These are phyloP conservation scores for Premnoplex brunnescens DNA, from an alignment of 2,797 vertebrate genomes.

Conservation along the genomic window DNA sequence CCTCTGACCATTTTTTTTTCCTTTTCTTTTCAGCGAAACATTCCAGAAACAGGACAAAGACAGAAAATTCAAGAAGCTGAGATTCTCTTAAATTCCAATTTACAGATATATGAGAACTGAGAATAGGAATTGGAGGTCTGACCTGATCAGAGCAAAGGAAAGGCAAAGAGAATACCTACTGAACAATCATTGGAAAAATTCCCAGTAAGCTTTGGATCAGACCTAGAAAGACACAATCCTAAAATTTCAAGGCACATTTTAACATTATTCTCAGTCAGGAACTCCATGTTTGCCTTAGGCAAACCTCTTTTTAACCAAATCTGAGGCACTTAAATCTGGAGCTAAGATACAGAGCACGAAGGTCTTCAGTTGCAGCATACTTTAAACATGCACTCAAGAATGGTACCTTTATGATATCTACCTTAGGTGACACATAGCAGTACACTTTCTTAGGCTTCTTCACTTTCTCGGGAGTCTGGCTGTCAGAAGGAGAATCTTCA, in stretches of 20 bases:
- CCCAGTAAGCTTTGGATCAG: neutral
- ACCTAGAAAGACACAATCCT: neutral
- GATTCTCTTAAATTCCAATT: neutral
- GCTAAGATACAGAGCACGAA: neutral
- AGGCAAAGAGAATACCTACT: neutral
- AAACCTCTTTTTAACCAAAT: neutral
- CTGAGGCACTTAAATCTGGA: neutral
- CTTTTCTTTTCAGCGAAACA: neutral
- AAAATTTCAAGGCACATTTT: neutral
- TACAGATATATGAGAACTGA: neutral
- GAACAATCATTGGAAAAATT: neutral
- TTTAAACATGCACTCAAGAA: neutral
- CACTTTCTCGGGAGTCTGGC: conserved; percentile 90
- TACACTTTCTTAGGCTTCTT: conserved; percentile 99
- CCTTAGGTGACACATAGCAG: conserved; percentile 99
- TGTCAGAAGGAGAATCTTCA: conserved; percentile 89
- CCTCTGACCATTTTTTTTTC: neutral
- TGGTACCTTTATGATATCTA: conserved; percentile 38
- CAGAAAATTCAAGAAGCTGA: neutral
- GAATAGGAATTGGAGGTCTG: neutral
- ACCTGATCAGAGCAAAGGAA: neutral
- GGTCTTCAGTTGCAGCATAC: neutral
- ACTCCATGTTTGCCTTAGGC: neutral
- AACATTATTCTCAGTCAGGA: neutral
- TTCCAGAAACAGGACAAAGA: neutral